Evolutionary conservation across 2,797 vertebrate genomes (phyloP).

Genomic region (Monodelphis domestica): DNA sequence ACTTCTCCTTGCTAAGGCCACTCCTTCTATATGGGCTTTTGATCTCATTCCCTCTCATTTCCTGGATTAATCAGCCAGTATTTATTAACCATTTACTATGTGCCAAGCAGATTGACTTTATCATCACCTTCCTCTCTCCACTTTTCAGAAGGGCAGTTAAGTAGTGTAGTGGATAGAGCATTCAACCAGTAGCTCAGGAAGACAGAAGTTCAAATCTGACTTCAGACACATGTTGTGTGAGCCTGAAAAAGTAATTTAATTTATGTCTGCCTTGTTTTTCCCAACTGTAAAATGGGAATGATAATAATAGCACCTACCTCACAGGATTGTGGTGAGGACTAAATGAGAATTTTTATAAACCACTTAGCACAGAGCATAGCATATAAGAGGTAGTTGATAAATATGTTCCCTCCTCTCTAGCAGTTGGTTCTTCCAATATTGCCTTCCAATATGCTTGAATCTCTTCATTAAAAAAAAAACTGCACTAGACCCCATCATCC

Average conservation of each 20-base stretch:
- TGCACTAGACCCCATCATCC: not conserved
- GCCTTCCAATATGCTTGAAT: not conserved
- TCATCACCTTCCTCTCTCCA: not conserved
- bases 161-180: not conserved
- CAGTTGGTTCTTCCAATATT: not conserved
- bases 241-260: not conserved
- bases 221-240: not conserved
- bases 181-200: not conserved
- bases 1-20: not conserved
- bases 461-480: not conserved
- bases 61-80: too few relatives aligned
- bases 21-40: too few relatives aligned
- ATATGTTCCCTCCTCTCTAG: not conserved
- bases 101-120: not conserved
- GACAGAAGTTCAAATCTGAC: not conserved
- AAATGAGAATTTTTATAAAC: not conserved
- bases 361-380: not conserved
- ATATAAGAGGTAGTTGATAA: not conserved
- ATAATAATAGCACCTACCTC: not conserved
- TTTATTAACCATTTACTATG: not conserved
- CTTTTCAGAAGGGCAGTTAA: not conserved
- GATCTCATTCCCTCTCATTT: too few relatives aligned
- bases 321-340: not conserved
- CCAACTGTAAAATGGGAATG: not conserved
- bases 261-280: not conserved